Percentiles rank a stretch among this genome's conserved stretches.
Conservation (phyloP, 2,888 invertebrate genomes). For the Sesia apiformis region DNA sequence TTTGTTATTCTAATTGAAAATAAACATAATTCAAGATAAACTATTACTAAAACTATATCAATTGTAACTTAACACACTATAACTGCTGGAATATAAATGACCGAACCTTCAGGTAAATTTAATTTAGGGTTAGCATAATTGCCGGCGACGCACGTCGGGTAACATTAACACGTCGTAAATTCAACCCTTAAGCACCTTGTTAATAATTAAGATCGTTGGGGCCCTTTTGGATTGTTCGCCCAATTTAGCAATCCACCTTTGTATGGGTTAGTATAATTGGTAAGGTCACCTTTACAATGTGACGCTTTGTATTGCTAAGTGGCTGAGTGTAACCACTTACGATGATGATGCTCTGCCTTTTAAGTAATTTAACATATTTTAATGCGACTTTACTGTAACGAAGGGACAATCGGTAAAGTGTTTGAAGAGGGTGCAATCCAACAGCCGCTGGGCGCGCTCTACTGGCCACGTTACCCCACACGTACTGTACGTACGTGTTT, state of each 20-base stretch:
- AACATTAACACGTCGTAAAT: slow-evolving; percentile 69
- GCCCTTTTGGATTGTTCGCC: slow-evolving; percentile 34
- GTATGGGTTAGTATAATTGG: slow-evolving; percentile 27
- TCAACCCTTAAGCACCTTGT: slow-evolving; percentile 66
- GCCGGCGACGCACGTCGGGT: slow-evolving; percentile 50
- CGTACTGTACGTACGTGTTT: no score
- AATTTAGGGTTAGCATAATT: slow-evolving; percentile 60
- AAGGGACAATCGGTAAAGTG: no score
- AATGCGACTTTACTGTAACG: no score
- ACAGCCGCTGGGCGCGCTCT: no score
- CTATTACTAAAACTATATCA: not conserved
- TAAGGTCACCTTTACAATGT: slow-evolving; percentile 39
- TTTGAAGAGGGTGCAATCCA: no score
- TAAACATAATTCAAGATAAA: not conserved
- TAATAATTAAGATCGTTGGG: slow-evolving; percentile 65
- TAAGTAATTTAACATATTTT: no score
- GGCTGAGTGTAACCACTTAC: not conserved
- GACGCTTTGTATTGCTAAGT: slow-evolving; percentile 20
- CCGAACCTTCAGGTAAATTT: slow-evolving; percentile 59
- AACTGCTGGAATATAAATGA: slow-evolving; percentile 25
- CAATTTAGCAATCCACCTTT: slow-evolving; percentile 27
- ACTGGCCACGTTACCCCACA: no score
- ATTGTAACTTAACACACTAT: not conserved
- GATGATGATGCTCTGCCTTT: no score
- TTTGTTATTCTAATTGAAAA: no score